phyloP scores from a whole-genome alignment of 2,888 invertebrate genomes.

The Tipula unca region DNA sequence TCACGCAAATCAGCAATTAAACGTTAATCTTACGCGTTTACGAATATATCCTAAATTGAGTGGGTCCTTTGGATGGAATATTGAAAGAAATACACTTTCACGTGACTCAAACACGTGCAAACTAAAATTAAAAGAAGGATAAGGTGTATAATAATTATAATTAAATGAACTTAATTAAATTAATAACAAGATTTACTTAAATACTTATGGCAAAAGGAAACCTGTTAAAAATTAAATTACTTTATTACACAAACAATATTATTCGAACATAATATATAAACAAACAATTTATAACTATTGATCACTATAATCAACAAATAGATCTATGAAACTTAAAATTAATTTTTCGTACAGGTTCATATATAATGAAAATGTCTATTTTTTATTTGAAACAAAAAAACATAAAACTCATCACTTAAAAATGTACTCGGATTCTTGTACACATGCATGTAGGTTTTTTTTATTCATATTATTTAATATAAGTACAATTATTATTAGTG shows the following conservation, averaged over 20 bases:
- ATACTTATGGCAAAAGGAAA: neutral
- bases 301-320: neutral
- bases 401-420: conserved; percentile 16
- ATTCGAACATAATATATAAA: neutral
- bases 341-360: neutral
- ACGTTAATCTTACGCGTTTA: neutral
- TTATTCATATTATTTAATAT: neutral
- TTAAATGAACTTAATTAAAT: neutral
- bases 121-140: neutral
- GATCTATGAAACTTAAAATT: neutral
- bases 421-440: conserved; percentile 16
- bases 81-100: neutral
- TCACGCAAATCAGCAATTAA: neutral
- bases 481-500: neutral
- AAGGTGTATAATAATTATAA: neutral
- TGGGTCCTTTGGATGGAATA: neutral
- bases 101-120: neutral
- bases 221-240: neutral
- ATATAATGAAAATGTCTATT: neutral
- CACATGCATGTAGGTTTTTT: neutral
- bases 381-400: conserved; percentile 1
- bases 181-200: neutral
- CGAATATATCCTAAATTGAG: neutral
- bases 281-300: neutral
- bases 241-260: neutral